Evolutionary conservation across 2,888 invertebrate species (phyloP), one percentile per base, ranked within the genome.

Genomic region (Choristoneura rosaceana): DNA sequence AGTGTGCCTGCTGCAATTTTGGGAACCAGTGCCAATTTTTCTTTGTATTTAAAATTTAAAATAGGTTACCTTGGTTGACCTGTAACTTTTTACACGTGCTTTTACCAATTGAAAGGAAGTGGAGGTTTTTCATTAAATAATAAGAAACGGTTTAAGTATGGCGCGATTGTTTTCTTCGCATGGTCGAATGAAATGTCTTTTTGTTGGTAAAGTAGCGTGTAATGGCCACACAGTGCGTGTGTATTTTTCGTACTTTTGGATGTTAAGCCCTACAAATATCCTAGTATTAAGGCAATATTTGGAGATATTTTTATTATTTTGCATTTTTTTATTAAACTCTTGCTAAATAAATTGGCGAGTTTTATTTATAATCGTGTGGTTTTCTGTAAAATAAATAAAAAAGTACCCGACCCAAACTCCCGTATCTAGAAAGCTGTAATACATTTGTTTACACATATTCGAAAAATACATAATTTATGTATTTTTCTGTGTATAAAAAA

Each of bases 301-400:
- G 90, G 92, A 93, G 88, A 92, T 92, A 93, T 93, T 92, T 90
- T 92, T 91, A 91, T 92, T 91, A 91, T 92, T 93, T 94, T 93
- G 93, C 93, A 94, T 90, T 93, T 93, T 93, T 93, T 94, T 93
- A 94, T 92, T 94, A 94, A 94, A 94, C 91, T 92, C 90, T 90
- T 91, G 93, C 93, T 93, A 92, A 92, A 93, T 90, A 73, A 69
- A 71, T 80, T 81, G 59, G 25, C 69, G 81, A 78, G 80, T 89
- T 85, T 90, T 78, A 84, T 80, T 85, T 79, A 17, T 58, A 7
- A 47, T 33, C 10, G 5, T 9, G 41, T 17, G 15, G 12, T 58
- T 58, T 58, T 58, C 55, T 33, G 33, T 25, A 3, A 15, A 50
- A n/a, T 50, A 25, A 25, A 25, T 25, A 25, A 25, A 25, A 25